These are phyloP conservation scores for Drosophila imparisetae DNA, from an alignment of 2,888 invertebrate species.

Conservation along the genomic window DNA sequence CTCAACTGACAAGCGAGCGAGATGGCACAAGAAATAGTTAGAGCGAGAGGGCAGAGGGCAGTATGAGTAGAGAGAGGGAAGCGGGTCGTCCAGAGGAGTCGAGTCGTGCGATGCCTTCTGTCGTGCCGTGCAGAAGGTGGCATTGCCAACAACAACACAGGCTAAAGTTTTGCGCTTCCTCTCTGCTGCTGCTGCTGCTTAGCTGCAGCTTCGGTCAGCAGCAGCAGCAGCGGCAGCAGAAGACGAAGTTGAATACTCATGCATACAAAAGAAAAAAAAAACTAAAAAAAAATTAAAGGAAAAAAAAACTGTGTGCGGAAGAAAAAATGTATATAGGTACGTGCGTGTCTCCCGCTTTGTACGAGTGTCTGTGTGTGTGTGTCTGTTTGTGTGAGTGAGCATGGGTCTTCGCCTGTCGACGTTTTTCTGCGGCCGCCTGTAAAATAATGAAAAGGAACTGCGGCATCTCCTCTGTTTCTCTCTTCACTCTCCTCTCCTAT, in stretches of 20 bases:
- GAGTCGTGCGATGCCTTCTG: conserved; percentile 34
- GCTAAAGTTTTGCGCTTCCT: conserved; percentile 56
- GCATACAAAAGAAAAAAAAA: conserved; percentile 39
- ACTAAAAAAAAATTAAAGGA: conserved; percentile 27
- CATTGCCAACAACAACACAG: conserved; percentile 47
- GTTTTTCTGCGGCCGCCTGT: conserved; percentile 51
- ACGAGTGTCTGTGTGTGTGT: conserved; percentile 5
- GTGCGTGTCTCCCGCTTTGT: conserved; percentile 57
- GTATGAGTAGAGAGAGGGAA: not conserved
- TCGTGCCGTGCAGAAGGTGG: conserved; percentile 56
- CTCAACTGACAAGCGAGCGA: conserved; percentile 10
- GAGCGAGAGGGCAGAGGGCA: not conserved
- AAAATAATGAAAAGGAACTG: conserved; percentile 67
- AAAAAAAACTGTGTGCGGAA: conserved; percentile 62
- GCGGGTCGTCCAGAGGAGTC: conserved; percentile 10
- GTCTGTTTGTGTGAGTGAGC: conserved; percentile 28
- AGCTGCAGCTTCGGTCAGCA: conserved; percentile 45
- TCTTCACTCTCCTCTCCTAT: not conserved
- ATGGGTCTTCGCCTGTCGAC: conserved; percentile 33
- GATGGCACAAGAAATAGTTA: not conserved
- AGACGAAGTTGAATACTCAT: conserved; percentile 56
- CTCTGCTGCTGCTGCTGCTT: conserved; percentile 19
- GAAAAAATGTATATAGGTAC: conserved; percentile 67
- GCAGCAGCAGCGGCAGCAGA: conserved; percentile 28
- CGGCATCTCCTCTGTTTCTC: conserved; percentile 40